Conservation (phyloP, 37 sponge, comb jelly and placozoan genomes). For the Lycopodina hypogea region DNA sequence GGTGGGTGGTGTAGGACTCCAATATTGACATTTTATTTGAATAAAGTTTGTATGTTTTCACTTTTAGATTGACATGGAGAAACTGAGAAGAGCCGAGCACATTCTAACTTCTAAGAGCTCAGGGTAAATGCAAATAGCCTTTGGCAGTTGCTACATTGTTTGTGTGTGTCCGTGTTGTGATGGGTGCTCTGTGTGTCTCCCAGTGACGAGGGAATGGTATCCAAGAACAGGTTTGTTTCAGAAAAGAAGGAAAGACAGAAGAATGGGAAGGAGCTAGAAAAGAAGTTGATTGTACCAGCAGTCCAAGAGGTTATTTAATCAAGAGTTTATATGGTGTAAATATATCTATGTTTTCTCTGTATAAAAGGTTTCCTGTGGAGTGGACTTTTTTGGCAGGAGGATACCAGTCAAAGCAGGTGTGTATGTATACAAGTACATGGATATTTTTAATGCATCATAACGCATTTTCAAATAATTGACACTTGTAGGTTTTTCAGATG, state of each 20-base stretch:
- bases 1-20: not conserved
- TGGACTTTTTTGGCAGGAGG: constrained; percentile 8
- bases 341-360: not conserved
- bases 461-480: too few relatives aligned
- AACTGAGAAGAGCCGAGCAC: constrained; percentile 68
- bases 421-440: not conserved
- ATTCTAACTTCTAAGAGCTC: constrained; percentile 6
- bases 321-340: not conserved
- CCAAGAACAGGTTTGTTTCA: not conserved
- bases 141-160: not conserved
- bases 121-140: not conserved
- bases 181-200: not conserved
- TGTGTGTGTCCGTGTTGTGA: not conserved
- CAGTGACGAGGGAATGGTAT: not conserved
- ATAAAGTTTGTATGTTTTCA: not conserved
- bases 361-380: not conserved
- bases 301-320: not conserved
- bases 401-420: constrained; percentile 5
- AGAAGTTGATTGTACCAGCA: not conserved
- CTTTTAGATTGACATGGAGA: constrained; percentile 70
- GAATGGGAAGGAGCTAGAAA: not conserved
- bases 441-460: too few relatives aligned
- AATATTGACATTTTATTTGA: too few relatives aligned
- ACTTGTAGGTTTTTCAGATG: too few relatives aligned
- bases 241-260: not conserved